Evolutionary conservation across 2,113 vertebrate species (phyloP), one percentile per base, ranked within the genome.

Genomic region (Caranx melampygus): DNA sequence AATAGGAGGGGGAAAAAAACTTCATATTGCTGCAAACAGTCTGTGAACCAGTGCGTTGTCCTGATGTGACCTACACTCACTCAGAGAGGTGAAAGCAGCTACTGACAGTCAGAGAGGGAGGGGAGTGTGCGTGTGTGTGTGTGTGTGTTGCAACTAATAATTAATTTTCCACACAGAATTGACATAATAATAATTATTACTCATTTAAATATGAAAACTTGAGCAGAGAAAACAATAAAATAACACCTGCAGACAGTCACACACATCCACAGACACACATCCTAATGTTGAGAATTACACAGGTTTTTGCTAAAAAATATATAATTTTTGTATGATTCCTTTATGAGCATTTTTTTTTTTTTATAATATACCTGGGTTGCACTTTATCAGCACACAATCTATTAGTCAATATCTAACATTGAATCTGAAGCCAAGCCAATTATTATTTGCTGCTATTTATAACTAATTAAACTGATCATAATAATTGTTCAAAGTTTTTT

Each of bases 21-120:
- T 14, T 45, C 5, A 34, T 31, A 8, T 45, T 79, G 78, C 81
- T 84, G 86, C 89, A 82, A 74, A 82, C 72, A 35, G 79, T 79
- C 81, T 85, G 74, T 14, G 21, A 86, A 78, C 52, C 59, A 58
- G 70, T 52, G 70, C 74, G 67, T 72, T 83, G 89, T 92, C 91
- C 91, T 90, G 66, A 84, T 71, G 34, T 85, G 88, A 92, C 85
- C 91, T 66, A 45, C 20, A 26, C 80, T 68, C 58, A 6, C 78
- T 88, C 51, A 1, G 8, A 44, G 60, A 68, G 78, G 51, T 67
- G 1, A 65, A 20, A 72, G 69, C 83, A 83, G 81, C 67, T 45
- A 49, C 68, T 54, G 63, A 60, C 52, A 21, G 74, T 31, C 81
- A 73, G 69, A n/a, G 18, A 52, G 67, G 73, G 76, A 72, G 75